A percentile compares a stretch with the other conserved stretches of the same genome.
Conservation (phyloP, 2,888 invertebrate genomes). For the Anoplius nigerrimus region DNA sequence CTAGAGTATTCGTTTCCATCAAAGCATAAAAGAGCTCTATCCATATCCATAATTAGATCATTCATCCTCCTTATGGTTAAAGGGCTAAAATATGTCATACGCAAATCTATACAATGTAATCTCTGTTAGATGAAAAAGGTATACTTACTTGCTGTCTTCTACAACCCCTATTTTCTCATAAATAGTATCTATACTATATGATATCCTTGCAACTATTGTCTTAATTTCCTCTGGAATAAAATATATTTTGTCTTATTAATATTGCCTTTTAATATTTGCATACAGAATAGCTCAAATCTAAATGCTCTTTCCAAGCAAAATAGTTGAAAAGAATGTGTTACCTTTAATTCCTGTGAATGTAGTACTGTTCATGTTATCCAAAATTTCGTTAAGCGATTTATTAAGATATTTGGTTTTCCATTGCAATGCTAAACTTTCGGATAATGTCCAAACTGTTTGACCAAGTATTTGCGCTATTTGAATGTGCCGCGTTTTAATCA, state of each 20-base stretch:
- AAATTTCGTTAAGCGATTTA: constrained; percentile 50
- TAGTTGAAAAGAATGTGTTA: constrained; percentile 23
- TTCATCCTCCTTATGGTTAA: constrained; percentile 65
- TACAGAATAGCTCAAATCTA: too few species aligned
- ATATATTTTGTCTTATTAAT: background rate
- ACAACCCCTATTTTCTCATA: constrained; percentile 54
- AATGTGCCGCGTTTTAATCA: constrained; percentile 33
- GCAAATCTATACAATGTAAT: background rate
- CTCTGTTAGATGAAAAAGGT: background rate
- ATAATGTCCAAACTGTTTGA: constrained; percentile 66
- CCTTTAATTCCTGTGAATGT: constrained; percentile 51
- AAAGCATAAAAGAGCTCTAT: constrained; percentile 63
- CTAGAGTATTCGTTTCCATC: constrained; percentile 56
- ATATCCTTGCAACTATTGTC: constrained; percentile 32
- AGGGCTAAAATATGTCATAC: constrained; percentile 46
- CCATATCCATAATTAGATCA: constrained; percentile 64
- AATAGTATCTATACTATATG: constrained; percentile 49
- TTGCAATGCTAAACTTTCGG: constrained; percentile 64
- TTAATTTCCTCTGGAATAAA: constrained; percentile 44
- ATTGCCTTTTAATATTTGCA: too few species aligned
- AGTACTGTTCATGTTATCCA: constrained; percentile 50
- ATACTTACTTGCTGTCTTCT: constrained; percentile 49
- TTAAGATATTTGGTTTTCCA: constrained; percentile 68
- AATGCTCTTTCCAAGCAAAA: background rate
- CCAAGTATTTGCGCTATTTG: constrained; percentile 62